Evolutionary conservation across 2,888 invertebrate species (phyloP).

Genomic region (Pocota personata): DNA sequence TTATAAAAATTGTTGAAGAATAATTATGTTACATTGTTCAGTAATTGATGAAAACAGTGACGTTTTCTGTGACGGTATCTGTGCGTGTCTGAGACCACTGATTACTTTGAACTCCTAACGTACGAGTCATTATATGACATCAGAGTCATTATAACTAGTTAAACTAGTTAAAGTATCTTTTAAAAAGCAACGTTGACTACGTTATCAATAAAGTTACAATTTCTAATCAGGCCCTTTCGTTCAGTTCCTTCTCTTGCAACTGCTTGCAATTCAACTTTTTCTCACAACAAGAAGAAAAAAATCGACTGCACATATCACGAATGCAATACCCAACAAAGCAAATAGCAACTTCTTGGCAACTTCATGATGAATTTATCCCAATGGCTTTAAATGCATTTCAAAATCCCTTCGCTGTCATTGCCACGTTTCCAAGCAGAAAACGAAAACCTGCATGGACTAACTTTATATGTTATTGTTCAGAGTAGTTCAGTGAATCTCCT

Average conservation of each 20-base stretch:
- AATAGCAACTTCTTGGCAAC: constrained; percentile 37
- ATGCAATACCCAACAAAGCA: not conserved
- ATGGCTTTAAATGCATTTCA: constrained; percentile 52
- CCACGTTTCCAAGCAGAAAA: constrained; percentile 12
- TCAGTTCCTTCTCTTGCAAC: not conserved
- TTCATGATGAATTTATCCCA: constrained; percentile 51
- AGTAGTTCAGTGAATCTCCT: not conserved
- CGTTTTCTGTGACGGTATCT: no score
- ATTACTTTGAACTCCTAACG: no score
- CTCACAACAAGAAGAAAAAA: constrained; percentile 1
- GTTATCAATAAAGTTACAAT: constrained; percentile 13
- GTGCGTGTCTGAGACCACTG: no score
- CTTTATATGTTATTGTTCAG: constrained; percentile 20
- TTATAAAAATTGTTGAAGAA: no score
- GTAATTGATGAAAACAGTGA: no score
- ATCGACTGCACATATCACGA: not conserved
- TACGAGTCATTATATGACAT: not conserved
- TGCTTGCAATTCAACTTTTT: constrained; percentile 10
- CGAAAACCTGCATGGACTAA: constrained; percentile 16
- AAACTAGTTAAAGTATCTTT: not conserved
- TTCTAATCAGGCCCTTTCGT: not conserved
- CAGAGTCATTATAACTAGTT: not conserved
- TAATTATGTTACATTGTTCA: no score
- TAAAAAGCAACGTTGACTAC: not conserved
- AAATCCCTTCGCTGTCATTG: constrained; percentile 30